Conservation (phyloP, 2,888 invertebrate species). For the Vannuccia rotundouncinata region DNA sequence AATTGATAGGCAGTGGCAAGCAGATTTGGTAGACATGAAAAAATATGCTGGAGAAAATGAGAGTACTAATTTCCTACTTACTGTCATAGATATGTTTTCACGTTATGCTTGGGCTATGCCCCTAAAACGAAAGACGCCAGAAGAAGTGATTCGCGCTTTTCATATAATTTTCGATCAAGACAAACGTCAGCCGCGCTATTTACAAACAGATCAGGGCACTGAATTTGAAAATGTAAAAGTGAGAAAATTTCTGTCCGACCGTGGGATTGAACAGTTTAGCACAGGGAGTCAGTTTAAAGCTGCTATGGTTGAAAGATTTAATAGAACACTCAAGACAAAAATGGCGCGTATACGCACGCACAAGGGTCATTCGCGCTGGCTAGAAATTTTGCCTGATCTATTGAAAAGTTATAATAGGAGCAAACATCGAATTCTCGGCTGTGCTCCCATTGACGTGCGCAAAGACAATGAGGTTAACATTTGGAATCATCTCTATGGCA, state of each 20-base stretch:
- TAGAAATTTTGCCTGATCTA: constrained; percentile 39
- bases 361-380: constrained; percentile 32
- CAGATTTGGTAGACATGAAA: constrained; percentile 44
- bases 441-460: constrained; percentile 40
- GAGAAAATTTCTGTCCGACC: constrained; percentile 39
- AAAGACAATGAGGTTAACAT: constrained; percentile 30
- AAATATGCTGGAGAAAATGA: constrained; percentile 41
- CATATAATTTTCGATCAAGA: constrained; percentile 38
- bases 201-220: constrained; percentile 43
- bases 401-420: constrained; percentile 41
- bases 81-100: constrained; percentile 44
- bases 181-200: constrained; percentile 39
- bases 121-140: constrained; percentile 44
- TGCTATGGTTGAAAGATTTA: constrained; percentile 46
- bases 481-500: background rate
- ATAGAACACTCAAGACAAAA: constrained; percentile 42
- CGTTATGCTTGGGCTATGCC: constrained; percentile 44
- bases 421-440: constrained; percentile 40
- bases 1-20: constrained; percentile 44
- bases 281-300: constrained; percentile 47
- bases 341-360: constrained; percentile 41
- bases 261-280: constrained; percentile 40
- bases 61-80: constrained; percentile 43
- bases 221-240: constrained; percentile 43
- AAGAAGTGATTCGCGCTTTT: constrained; percentile 41